Percentiles rank a stretch among this genome's conserved stretches.
These are phyloP conservation scores for Drosophila sp. DNA, from an alignment of 1,140 invertebrate genomes.

Conservation along the genomic window DNA sequence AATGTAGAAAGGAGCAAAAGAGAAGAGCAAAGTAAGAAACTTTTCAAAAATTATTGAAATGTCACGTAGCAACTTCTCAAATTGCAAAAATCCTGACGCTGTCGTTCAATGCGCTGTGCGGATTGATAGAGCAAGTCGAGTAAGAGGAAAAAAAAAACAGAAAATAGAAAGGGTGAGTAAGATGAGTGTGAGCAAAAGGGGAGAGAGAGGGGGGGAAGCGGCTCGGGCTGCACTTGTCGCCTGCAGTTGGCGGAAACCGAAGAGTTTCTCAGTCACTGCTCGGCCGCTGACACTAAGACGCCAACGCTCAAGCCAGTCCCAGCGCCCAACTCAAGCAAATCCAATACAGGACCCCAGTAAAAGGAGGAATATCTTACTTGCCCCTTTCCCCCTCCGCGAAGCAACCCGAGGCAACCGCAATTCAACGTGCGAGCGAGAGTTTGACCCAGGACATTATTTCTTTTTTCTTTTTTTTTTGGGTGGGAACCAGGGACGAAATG, in stretches of 20 bases:
- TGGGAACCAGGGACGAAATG: conserved; percentile 45
- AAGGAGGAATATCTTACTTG: conserved; percentile 15
- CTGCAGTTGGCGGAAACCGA: conserved; percentile 47
- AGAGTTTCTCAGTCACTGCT: conserved; percentile 54
- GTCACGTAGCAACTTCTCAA: conserved; percentile 83
- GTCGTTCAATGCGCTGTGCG: conserved; percentile 82
- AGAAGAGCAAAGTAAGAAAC: conserved; percentile 60
- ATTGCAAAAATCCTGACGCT: conserved; percentile 83
- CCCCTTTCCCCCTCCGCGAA: neutral
- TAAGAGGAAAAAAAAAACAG: conserved; percentile 18
- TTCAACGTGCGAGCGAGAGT: conserved; percentile 80
- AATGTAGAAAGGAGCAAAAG: conserved; percentile 15
- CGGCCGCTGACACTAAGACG: conserved; percentile 78
- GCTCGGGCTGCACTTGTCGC: conserved; percentile 67
- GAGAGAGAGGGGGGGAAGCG: conserved; percentile 14
- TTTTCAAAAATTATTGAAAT: conserved; percentile 83
- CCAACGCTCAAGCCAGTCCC: conserved; percentile 45
- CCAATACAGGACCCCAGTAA: conserved; percentile 61
- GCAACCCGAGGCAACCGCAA: conserved; percentile 51
- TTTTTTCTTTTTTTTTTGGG: conserved; percentile 71
- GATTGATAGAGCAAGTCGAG: conserved; percentile 78
- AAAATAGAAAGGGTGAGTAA: conserved; percentile 5
- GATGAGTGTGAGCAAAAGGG: neutral
- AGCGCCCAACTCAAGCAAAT: conserved; percentile 63
- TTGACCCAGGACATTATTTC: conserved; percentile 62